phyloP scores from a whole-genome alignment of 1,140 invertebrate species.

The Maconellicoccus hirsutus region DNA sequence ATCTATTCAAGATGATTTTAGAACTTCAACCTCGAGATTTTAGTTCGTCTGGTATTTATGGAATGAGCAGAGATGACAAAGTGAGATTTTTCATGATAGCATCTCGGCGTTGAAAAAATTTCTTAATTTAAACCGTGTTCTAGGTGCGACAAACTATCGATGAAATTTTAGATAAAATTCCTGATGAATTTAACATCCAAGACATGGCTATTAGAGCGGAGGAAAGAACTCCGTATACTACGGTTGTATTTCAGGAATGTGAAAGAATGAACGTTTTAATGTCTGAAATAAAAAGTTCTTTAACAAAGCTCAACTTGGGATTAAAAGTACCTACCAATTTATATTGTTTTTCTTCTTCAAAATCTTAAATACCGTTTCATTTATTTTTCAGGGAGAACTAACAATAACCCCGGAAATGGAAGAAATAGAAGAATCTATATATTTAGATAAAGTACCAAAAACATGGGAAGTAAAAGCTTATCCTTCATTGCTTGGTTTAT shows the following conservation, averaged over 20 bases:
- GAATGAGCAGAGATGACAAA: conserved; percentile 68
- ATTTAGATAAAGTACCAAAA: conserved; percentile 73
- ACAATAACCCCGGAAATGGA: conserved; percentile 91
- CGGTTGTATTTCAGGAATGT: conserved; percentile 90
- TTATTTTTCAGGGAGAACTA: conserved; percentile 60
- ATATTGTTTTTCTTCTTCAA: background rate
- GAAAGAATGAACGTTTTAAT: conserved; percentile 87
- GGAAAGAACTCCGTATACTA: conserved; percentile 80
- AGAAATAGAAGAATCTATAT: conserved; percentile 65
- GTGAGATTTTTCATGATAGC: conserved; percentile 35
- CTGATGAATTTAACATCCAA: conserved; percentile 73
- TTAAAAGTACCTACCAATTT: conserved; percentile 60
- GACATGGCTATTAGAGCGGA: conserved; percentile 80
- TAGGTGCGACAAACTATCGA: conserved; percentile 69
- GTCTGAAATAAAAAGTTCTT: conserved; percentile 61
- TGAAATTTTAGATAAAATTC: conserved; percentile 78
- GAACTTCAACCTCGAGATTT: conserved; percentile 81
- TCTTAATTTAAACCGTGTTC: conserved; percentile 20
- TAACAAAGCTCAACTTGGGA: conserved; percentile 76
- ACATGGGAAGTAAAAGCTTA: conserved; percentile 77
- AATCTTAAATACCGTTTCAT: background rate
- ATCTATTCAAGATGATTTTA: conserved; percentile 77
- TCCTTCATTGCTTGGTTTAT: conserved; percentile 73
- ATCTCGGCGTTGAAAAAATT: background rate
- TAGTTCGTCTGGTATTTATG: conserved; percentile 49